Percentiles rank a stretch among this genome's conserved stretches.
These are phyloP conservation scores for Emmelina monodactyla DNA, from an alignment of 2,888 invertebrate species.

Conservation along the genomic window DNA sequence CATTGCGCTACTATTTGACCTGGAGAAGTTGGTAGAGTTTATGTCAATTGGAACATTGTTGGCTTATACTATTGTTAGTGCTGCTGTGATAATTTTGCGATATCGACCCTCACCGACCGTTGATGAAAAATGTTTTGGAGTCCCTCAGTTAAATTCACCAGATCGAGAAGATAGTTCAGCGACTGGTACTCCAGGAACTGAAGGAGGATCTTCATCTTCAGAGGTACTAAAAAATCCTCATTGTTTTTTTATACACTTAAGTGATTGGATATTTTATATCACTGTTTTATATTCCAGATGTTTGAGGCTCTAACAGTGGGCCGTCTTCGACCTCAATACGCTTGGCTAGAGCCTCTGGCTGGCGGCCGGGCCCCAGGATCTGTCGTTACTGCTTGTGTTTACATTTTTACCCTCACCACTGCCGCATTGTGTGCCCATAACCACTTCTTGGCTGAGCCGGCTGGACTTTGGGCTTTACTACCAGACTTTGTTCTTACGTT, in stretches of 20 bases:
- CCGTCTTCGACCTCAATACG: conserved; percentile 74
- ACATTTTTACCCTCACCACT: conserved; percentile 72
- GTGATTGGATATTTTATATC: background rate
- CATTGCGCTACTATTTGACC: conserved; percentile 85
- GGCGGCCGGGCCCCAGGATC: conserved; percentile 80
- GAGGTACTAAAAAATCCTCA: too few species aligned
- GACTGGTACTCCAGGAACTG: conserved; percentile 68
- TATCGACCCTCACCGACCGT: conserved; percentile 71
- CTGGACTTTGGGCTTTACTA: conserved; percentile 73
- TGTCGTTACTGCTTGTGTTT: conserved; percentile 76
- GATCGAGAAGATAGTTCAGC: conserved; percentile 69
- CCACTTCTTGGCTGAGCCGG: conserved; percentile 66
- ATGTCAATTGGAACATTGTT: conserved; percentile 92
- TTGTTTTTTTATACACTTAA: background rate
- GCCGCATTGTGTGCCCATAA: conserved; percentile 75
- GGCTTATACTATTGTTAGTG: conserved; percentile 92
- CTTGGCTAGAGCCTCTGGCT: conserved; percentile 76
- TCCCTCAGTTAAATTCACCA: conserved; percentile 61
- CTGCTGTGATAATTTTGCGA: conserved; percentile 85
- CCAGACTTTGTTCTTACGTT: conserved; percentile 69
- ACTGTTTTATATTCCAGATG: conserved; percentile 36
- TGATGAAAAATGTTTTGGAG: conserved; percentile 52
- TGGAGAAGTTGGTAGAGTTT: conserved; percentile 90
- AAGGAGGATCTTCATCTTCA: conserved; percentile 66
- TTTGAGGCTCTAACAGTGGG: conserved; percentile 75